Evolutionary conservation across 1,140 invertebrate genomes (phyloP).

Genomic region (Archegozetes longisetosus): DNA sequence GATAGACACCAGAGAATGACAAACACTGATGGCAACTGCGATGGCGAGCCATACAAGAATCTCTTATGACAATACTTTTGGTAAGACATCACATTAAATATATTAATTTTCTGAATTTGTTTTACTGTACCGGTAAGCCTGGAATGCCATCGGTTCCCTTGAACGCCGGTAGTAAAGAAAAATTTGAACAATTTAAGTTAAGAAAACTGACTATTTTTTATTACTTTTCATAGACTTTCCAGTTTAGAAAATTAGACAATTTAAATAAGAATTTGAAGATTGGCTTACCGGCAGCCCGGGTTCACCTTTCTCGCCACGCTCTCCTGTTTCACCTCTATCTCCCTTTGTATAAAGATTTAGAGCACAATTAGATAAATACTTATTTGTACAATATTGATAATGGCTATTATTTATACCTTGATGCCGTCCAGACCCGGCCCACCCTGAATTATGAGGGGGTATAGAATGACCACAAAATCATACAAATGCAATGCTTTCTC

Average conservation of each 20-base stretch:
- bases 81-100: too few relatives aligned
- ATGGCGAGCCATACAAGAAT: too few relatives aligned
- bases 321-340: constrained; percentile 71
- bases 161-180: constrained; percentile 30
- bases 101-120: too few relatives aligned
- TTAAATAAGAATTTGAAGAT: constrained; percentile 17
- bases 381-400: background rate
- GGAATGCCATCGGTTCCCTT: constrained; percentile 84
- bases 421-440: constrained; percentile 52
- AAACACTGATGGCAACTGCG: too few relatives aligned
- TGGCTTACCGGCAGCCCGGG: constrained; percentile 76
- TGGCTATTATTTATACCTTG: constrained; percentile 38
- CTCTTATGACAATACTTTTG: too few relatives aligned
- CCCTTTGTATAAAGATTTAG: constrained; percentile 54
- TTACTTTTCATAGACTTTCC: background rate
- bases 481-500: background rate
- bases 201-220: background rate
- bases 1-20: too few relatives aligned
- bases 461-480: background rate
- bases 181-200: constrained; percentile 15
- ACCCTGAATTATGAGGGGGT: constrained; percentile 36
- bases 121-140: constrained; percentile 58
- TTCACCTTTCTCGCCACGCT: constrained; percentile 75
- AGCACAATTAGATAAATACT: background rate
- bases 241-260: background rate